A percentile compares a stretch with the other conserved stretches of the same genome.
Evolutionary conservation across 2,797 vertebrate species (phyloP).

Genomic region (Bradypodion pumilum): DNA sequence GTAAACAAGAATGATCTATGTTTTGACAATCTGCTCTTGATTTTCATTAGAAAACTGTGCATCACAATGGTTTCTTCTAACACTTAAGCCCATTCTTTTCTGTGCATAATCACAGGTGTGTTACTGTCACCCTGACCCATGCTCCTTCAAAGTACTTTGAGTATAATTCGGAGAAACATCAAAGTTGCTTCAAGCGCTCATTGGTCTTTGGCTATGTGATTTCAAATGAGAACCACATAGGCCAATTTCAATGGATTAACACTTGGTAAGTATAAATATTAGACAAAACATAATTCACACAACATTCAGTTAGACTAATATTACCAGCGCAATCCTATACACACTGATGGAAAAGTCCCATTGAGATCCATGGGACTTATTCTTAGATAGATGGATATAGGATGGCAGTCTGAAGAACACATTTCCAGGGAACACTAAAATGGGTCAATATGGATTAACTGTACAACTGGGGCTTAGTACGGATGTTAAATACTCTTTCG

Average conservation of each 20-base stretch:
- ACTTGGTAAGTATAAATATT: conserved; percentile 28
- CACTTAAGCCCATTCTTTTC: not conserved
- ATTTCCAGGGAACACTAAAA: conserved; percentile 38
- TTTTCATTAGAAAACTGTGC: not conserved
- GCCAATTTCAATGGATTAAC: not conserved
- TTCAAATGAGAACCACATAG: not conserved
- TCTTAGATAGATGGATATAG: not conserved
- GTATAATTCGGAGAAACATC: not conserved
- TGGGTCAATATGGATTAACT: conserved; percentile 50
- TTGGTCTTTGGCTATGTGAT: not conserved
- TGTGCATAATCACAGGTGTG: not conserved
- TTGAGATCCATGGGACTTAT: not conserved
- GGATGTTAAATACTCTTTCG: conserved; percentile 44
- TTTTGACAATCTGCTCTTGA: not conserved
- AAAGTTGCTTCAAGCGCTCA: not conserved
- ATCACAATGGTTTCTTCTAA: not conserved
- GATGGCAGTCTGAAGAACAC: conserved; percentile 35
- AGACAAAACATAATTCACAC: conserved; percentile 21
- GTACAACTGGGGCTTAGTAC: conserved; percentile 34
- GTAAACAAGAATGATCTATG: not conserved
- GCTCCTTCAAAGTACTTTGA: not conserved
- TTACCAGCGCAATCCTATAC: conserved; percentile 19
- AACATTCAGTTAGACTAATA: conserved; percentile 19
- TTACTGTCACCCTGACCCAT: not conserved
- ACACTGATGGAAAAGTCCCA: not conserved